A percentile compares a stretch with the other conserved stretches of the same genome.
Conservation (phyloP, 2,888 invertebrate species). For the Girardia tigrina region DNA sequence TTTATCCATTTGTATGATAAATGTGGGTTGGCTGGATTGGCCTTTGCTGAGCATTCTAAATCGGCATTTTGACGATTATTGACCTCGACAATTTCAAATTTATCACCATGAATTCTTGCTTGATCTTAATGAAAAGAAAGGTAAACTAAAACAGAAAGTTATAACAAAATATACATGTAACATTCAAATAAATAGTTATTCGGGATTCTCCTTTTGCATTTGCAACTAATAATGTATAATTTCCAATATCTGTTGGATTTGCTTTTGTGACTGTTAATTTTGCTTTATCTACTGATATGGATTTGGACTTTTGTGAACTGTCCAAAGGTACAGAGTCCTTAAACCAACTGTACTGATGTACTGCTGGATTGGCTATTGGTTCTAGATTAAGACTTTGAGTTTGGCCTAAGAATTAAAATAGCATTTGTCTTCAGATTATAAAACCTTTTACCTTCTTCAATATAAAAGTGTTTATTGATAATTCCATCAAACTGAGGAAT, state of each 20-base stretch:
- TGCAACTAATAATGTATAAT: slow-evolving; percentile 25
- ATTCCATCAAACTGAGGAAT: slow-evolving; percentile 29
- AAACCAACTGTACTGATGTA: slow-evolving; percentile 24
- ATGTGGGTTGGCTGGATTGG: slow-evolving; percentile 12
- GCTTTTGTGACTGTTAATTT: neutral
- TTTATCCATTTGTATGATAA: neutral
- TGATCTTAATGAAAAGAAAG: neutral
- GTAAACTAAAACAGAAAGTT: no score
- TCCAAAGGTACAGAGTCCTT: neutral
- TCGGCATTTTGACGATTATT: neutral
- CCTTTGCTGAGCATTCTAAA: neutral
- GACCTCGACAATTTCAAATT: neutral
- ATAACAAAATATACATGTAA: slow-evolving; percentile 21
- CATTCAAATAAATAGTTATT: slow-evolving; percentile 26
- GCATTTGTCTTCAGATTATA: no score
- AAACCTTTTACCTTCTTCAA: neutral
- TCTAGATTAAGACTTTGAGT: slow-evolving; percentile 17
- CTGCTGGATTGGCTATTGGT: slow-evolving; percentile 23
- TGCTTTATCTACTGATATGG: neutral
- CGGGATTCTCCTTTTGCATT: slow-evolving; percentile 27
- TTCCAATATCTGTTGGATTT: slow-evolving; percentile 3
- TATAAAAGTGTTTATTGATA: neutral
- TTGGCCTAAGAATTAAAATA: neutral
- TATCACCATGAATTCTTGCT: neutral
- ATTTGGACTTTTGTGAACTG: neutral